phyloP scores from a whole-genome alignment of 2,113 vertebrate species.

The Oreamnos americanus region DNA sequence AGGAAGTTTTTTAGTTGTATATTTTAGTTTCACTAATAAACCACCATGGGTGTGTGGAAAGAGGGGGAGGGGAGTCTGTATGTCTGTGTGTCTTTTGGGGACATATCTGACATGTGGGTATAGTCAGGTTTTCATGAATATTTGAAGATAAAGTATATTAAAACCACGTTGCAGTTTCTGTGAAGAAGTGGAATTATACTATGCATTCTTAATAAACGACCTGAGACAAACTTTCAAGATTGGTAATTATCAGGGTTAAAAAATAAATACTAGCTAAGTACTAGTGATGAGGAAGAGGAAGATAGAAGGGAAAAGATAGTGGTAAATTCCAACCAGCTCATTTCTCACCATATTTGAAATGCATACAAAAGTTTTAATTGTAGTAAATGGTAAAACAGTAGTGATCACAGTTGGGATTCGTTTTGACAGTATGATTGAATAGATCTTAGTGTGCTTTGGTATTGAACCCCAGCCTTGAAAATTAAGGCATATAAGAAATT shows the following conservation, averaged over 20 bases:
- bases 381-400: background rate
- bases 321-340: background rate
- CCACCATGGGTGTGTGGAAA: background rate
- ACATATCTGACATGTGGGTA: background rate
- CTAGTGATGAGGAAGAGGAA: background rate
- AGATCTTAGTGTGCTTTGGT: background rate
- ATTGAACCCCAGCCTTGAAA: background rate
- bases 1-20: background rate
- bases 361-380: background rate
- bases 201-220: background rate
- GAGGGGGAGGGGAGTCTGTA: background rate
- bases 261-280: background rate
- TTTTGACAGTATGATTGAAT: background rate
- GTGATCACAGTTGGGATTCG: background rate
- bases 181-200: background rate
- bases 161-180: background rate
- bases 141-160: background rate
- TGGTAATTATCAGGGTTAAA: background rate
- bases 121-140: background rate
- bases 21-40: slow-evolving; percentile 4
- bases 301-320: background rate
- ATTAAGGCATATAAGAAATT: background rate
- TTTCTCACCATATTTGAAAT: background rate
- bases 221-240: background rate
- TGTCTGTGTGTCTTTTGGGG: background rate